Evolutionary conservation across 2,888 invertebrate species (phyloP).

Genomic region (Piscicola geometra): DNA sequence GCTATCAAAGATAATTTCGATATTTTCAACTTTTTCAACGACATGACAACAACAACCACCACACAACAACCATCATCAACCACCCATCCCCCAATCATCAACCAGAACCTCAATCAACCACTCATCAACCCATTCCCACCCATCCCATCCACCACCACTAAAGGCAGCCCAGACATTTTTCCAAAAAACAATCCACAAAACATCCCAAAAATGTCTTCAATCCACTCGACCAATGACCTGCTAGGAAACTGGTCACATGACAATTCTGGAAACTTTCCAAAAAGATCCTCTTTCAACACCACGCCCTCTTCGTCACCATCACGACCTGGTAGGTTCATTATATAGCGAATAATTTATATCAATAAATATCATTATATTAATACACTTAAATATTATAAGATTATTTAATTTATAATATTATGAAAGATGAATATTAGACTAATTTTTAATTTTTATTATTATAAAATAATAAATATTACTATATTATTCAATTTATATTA

Average conservation of each 20-base stretch:
- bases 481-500: background rate
- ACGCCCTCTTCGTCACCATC: background rate
- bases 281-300: conserved; percentile 1
- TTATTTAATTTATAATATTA: too few species aligned
- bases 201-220: background rate
- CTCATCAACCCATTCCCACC: background rate
- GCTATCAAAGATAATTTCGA: background rate
- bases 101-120: background rate
- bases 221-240: conserved; percentile 3
- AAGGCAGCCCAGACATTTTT: background rate
- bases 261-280: background rate
- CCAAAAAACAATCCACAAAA: background rate
- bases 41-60: background rate
- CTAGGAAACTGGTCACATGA: conserved; percentile 4
- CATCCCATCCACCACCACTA: background rate
- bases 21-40: background rate
- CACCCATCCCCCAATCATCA: background rate
- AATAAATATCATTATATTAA: too few species aligned
- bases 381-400: too few species aligned
- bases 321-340: too few species aligned
- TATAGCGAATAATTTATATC: too few species aligned
- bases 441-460: conserved; percentile 11
- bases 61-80: background rate
- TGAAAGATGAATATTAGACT: too few species aligned
- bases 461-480: too few species aligned